These are phyloP conservation scores for Hemicordylus capensis DNA, from an alignment of 2,113 vertebrate species.

Conservation along the genomic window DNA sequence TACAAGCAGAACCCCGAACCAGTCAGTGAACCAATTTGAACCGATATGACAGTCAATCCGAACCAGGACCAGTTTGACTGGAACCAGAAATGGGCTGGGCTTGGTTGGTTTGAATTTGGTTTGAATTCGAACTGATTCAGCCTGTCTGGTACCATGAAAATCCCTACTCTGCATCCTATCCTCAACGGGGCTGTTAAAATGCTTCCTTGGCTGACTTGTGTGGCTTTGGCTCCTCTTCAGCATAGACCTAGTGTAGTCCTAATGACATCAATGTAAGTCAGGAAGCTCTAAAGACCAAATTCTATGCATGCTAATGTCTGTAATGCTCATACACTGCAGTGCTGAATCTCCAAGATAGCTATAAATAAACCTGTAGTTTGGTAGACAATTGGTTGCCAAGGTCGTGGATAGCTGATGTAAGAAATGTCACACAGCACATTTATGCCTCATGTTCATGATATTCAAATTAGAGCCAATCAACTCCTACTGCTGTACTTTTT, in stretches of 20 bases:
- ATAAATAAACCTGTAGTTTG: background rate
- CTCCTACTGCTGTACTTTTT: background rate
- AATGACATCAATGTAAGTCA: background rate
- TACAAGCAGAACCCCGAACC: too few species aligned
- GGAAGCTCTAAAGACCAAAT: background rate
- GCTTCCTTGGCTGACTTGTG: background rate
- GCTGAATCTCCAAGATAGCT: background rate
- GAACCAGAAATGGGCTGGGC: too few species aligned
- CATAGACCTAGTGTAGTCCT: background rate
- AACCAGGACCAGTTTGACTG: too few species aligned
- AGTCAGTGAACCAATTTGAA: too few species aligned
- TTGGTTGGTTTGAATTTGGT: too few species aligned
- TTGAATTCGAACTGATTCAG: too few species aligned
- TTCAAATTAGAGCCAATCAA: conserved; percentile 9
- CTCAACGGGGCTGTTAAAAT: background rate
- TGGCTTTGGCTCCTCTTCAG: background rate
- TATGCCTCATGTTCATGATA: background rate
- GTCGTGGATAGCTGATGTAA: background rate
- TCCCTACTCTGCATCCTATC: too few species aligned
- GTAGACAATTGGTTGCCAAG: background rate
- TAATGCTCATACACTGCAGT: background rate
- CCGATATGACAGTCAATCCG: too few species aligned
- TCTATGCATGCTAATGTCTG: background rate
- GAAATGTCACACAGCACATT: background rate
- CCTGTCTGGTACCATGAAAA: too few species aligned